These are phyloP conservation scores for Drosophila aff. DNA, from an alignment of 1,140 invertebrate species.

Conservation along the genomic window DNA sequence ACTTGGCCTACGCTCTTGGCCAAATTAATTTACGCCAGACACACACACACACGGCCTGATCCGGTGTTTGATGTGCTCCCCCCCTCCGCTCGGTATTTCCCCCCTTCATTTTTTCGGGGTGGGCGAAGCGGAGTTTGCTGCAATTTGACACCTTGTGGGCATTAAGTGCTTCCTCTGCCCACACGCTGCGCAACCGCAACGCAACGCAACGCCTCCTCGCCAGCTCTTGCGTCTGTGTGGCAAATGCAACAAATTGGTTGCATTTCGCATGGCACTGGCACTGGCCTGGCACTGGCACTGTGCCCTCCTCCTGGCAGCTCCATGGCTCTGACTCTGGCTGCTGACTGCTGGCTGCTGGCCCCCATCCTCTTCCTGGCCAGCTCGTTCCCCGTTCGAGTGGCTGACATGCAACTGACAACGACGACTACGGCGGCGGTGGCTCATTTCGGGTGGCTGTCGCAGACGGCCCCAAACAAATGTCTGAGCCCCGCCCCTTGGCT, in stretches of 20 bases:
- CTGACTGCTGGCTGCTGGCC: background rate
- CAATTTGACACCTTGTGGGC: constrained; percentile 85
- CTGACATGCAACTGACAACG: constrained; percentile 77
- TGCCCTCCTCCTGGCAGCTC: constrained; percentile 13
- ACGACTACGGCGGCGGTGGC: constrained; percentile 30
- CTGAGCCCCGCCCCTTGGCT: constrained; percentile 17
- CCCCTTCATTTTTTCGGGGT: constrained; percentile 40
- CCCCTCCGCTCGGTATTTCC: background rate
- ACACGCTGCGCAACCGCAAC: constrained; percentile 52
- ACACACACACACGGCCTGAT: constrained; percentile 31
- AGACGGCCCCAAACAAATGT: constrained; percentile 46
- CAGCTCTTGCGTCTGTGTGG: constrained; percentile 43
- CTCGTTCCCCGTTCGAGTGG: constrained; percentile 44
- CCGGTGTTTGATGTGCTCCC: constrained; percentile 13
- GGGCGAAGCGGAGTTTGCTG: constrained; percentile 74
- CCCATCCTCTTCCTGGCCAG: constrained; percentile 14
- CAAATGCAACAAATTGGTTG: constrained; percentile 80
- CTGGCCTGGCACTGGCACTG: constrained; percentile 2
- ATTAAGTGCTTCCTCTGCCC: constrained; percentile 85
- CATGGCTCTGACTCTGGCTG: background rate
- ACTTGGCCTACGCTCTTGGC: constrained; percentile 72
- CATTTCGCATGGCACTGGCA: constrained; percentile 57
- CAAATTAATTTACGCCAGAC: constrained; percentile 76
- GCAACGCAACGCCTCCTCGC: constrained; percentile 52
- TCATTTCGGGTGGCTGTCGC: constrained; percentile 46